A percentile compares a stretch with the other conserved stretches of the same genome.
phyloP scores from a whole-genome alignment of 2,888 invertebrate genomes.

The Drosophila picticornis region DNA sequence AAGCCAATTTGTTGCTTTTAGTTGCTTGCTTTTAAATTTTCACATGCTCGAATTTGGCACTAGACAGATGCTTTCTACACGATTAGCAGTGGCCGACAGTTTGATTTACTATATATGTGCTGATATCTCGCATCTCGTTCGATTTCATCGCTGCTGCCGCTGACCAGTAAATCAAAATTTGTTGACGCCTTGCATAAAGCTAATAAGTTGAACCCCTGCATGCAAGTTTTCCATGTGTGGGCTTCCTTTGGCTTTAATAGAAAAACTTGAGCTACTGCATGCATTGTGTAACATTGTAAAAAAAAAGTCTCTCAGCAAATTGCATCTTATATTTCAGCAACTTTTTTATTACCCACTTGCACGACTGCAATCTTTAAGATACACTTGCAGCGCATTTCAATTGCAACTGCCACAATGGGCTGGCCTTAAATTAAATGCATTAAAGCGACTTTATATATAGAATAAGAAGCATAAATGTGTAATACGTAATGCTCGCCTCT shows the following conservation, averaged over 20 bases:
- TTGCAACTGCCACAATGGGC: conserved; percentile 43
- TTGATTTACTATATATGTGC: conserved; percentile 50
- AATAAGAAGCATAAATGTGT: neutral
- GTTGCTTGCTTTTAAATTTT: conserved; percentile 20
- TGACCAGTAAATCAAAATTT: conserved; percentile 28
- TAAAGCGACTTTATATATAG: conserved; percentile 22
- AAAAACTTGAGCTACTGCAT: neutral
- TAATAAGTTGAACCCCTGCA: conserved; percentile 27
- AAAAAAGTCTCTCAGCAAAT: neutral
- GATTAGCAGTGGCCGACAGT: conserved; percentile 68
- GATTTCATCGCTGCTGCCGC: conserved; percentile 21
- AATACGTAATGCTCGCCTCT: conserved; percentile 23
- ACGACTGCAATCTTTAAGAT: conserved; percentile 39
- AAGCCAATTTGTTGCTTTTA: conserved; percentile 40
- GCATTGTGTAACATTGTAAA: conserved; percentile 20
- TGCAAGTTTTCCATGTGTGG: conserved; percentile 1
- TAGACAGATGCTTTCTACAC: conserved; percentile 70
- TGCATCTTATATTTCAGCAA: conserved; percentile 32
- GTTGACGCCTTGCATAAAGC: conserved; percentile 3
- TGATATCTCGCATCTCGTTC: conserved; percentile 39
- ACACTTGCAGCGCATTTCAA: conserved; percentile 57
- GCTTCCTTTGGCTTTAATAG: neutral
- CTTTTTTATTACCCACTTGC: conserved; percentile 32
- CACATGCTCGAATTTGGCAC: conserved; percentile 38
- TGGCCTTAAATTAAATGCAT: conserved; percentile 73